phyloP scores from a whole-genome alignment of 2,888 invertebrate genomes.

The Noctua janthe region DNA sequence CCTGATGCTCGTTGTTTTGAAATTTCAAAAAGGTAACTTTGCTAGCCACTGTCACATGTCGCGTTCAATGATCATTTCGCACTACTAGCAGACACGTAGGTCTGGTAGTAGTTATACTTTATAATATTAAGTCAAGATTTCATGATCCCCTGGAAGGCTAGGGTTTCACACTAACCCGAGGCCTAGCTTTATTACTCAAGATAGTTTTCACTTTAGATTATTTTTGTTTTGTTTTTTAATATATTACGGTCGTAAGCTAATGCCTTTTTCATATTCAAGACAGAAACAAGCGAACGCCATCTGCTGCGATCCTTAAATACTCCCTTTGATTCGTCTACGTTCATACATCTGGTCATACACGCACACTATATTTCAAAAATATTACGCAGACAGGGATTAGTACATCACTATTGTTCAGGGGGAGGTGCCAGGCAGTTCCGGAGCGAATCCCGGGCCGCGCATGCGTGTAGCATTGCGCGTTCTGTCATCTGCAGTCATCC shows the following conservation, averaged over 20 bases:
- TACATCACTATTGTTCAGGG: constrained; percentile 71
- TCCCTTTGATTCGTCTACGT: not conserved
- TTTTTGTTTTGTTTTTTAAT: too few species aligned
- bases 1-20: not conserved
- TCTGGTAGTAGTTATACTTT: too few species aligned
- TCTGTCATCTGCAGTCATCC: constrained; percentile 65
- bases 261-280: not conserved
- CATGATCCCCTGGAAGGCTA: too few species aligned
- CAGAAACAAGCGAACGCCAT: not conserved
- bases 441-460: constrained; percentile 76
- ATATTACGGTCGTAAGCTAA: not conserved
- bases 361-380: not conserved
- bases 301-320: not conserved
- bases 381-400: constrained; percentile 19
- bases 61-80: too few species aligned
- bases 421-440: constrained; percentile 72
- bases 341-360: not conserved
- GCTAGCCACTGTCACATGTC: too few species aligned
- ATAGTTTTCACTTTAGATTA: not conserved
- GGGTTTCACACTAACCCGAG: too few species aligned
- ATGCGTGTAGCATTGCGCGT: constrained; percentile 71
- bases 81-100: not conserved
- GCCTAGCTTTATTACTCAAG: not conserved
- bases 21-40: not conserved
- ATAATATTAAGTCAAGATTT: not conserved